Evolutionary conservation across 2,888 invertebrate genomes (phyloP).

Genomic region (Camptogramma bilineatum): DNA sequence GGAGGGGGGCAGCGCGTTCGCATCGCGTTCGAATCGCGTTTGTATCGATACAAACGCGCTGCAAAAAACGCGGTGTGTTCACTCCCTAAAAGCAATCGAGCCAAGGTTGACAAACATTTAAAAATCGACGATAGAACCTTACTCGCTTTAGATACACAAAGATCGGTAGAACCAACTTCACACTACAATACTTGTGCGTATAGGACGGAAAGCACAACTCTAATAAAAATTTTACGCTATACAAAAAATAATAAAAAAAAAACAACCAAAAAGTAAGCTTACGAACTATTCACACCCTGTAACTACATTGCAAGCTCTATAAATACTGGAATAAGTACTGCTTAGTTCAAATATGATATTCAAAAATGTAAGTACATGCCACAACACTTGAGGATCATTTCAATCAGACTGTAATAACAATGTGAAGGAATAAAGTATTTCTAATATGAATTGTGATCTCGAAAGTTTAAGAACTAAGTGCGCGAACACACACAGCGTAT

Average conservation of each 20-base stretch:
- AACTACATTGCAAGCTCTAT: constrained; percentile 23
- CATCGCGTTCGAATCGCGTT: no score
- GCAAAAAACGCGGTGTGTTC: no score
- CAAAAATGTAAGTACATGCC: constrained; percentile 17
- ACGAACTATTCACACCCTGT: constrained; percentile 23
- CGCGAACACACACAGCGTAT: no score
- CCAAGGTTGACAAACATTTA: no score
- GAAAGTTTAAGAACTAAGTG: no score
- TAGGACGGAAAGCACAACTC: constrained; percentile 30
- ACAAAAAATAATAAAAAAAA: not conserved
- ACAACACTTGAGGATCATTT: constrained; percentile 13
- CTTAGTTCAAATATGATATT: constrained; percentile 18
- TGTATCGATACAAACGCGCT: no score
- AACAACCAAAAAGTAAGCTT: constrained; percentile 11
- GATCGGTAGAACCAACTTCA: not conserved
- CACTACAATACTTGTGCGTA: constrained; percentile 15
- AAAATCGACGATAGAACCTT: no score
- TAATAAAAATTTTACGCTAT: constrained; percentile 1
- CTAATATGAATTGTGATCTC: no score
- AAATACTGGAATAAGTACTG: constrained; percentile 32
- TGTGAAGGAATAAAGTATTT: no score
- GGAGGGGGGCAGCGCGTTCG: no score
- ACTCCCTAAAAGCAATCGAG: no score
- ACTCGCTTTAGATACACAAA: no score
- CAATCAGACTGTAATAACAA: not conserved